Base-by-base conservation (phyloP, 2,888 invertebrate species). In the Sycophila texana region DNA sequence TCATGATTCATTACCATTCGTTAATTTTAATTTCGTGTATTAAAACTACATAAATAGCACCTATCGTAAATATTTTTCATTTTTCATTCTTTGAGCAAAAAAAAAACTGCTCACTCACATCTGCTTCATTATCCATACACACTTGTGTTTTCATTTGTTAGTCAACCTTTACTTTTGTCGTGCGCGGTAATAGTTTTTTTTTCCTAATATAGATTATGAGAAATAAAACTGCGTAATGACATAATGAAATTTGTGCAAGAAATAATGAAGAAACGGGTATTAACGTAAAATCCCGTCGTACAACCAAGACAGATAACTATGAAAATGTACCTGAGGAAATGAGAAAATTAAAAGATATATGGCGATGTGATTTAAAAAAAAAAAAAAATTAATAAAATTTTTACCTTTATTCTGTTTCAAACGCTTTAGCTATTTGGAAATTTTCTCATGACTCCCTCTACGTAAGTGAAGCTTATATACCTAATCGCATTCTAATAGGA, bases 41-140 rank as follows among this genome's bases (percentile, higher is more conserved):
- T 68, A 60, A 68, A 68, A 75, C 67, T 74, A 67, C 67, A 75
- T 53, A 75, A 75, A 75, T 75, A 75, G 75, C 75, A 75, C 75
- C 75, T 68, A 39, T 60, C 53, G 60, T 61, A 20, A 60, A 66
- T 39, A 51, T 60, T 20, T 53, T 30, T 71, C 18, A 4, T 26
- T n/a, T 18, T 60, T 26, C 18, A 4, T 18, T 26, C 18, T 0
- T 18, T 18, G 39, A 63, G 63, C 7, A 63, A 39, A 63, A 39
- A 63, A 39, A 63, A 39, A 30, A n/a, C n/a, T 16, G 39, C 39
- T 39, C 39, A 7, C 39, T 39, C 39, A 39, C 39, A 39, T 39
- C 39, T 39, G 39, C 39, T 39, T 7, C 39, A 7, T 7, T 39
- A 39, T 39, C 39, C 39, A 7, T 4, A 39, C 0, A 4, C 39